Conservation (phyloP, 2,888 invertebrate genomes). For the Ephialtes manifestator region DNA sequence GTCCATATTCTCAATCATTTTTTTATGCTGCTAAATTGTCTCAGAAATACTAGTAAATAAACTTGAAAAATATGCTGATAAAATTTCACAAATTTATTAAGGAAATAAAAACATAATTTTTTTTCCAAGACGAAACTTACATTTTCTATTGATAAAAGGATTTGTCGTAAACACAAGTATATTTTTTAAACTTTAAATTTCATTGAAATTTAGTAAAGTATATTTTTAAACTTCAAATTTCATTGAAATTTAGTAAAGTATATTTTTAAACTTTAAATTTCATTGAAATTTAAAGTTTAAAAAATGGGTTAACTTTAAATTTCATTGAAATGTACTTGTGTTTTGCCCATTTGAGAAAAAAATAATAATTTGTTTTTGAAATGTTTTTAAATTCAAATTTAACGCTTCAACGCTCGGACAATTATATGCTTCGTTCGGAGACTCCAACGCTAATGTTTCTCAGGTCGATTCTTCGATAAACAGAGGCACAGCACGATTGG, state of each 20-base stretch:
- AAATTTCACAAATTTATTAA: too few species aligned
- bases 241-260: too few species aligned
- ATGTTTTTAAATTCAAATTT: not conserved
- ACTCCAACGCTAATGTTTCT: not conserved
- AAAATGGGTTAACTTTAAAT: too few species aligned
- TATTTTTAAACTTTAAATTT: not conserved
- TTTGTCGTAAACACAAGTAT: too few species aligned
- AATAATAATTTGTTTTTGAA: not conserved
- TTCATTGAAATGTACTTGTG: too few species aligned
- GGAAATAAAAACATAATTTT: too few species aligned
- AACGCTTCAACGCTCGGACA: not conserved
- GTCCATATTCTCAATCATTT: not conserved
- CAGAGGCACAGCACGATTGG: slow-evolving; percentile 21
- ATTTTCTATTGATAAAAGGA: too few species aligned
- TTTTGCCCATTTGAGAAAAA: not conserved
- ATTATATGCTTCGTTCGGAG: not conserved
- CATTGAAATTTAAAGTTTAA: too few species aligned
- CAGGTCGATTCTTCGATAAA: slow-evolving; percentile 17
- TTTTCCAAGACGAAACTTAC: too few species aligned
- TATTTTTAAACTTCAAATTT: too few species aligned
- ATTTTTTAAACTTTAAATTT: too few species aligned
- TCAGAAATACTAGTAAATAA: not conserved
- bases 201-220: too few species aligned
- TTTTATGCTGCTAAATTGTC: not conserved
- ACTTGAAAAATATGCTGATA: not conserved